phyloP scores from a whole-genome alignment of 2,888 invertebrate species.

The Dasypogon diadema region DNA sequence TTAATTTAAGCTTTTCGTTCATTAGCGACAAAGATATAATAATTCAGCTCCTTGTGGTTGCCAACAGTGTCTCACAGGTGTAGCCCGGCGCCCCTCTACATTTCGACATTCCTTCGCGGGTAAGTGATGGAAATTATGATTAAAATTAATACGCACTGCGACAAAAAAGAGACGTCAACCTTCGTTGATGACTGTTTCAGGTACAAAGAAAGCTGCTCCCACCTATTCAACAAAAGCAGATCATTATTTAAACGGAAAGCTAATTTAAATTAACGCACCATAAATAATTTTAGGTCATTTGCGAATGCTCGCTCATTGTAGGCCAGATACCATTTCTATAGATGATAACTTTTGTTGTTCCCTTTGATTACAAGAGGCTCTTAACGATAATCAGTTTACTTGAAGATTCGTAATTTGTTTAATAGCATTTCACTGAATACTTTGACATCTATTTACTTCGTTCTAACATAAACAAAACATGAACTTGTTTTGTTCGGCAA shows the following conservation, averaged over 20 bases:
- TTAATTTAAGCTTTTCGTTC: conserved; percentile 42
- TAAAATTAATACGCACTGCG: conserved; percentile 37
- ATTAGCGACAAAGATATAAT: conserved; percentile 14
- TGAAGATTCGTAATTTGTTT: not conserved
- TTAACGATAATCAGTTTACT: not conserved
- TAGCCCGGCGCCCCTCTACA: not conserved
- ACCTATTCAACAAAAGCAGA: conserved; percentile 9
- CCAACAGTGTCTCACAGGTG: not conserved
- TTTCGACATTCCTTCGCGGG: not conserved
- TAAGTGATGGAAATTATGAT: conserved; percentile 30
- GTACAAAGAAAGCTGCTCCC: not conserved
- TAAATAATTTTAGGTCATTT: conserved; percentile 48
- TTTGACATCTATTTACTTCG: too few relatives aligned
- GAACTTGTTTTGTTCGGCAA: too few relatives aligned
- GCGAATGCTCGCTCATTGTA: not conserved
- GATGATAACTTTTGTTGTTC: not conserved
- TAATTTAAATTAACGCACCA: conserved; percentile 48
- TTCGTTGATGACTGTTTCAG: conserved; percentile 34
- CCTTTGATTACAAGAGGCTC: not conserved
- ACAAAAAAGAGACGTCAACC: conserved; percentile 11
- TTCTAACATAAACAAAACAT: too few relatives aligned
- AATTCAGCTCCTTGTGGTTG: not conserved
- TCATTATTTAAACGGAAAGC: conserved; percentile 32
- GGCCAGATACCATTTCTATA: not conserved
- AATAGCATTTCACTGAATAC: not conserved